Base-by-base conservation (phyloP, 1,140 invertebrate genomes). In the Orchesella cincta region DNA sequence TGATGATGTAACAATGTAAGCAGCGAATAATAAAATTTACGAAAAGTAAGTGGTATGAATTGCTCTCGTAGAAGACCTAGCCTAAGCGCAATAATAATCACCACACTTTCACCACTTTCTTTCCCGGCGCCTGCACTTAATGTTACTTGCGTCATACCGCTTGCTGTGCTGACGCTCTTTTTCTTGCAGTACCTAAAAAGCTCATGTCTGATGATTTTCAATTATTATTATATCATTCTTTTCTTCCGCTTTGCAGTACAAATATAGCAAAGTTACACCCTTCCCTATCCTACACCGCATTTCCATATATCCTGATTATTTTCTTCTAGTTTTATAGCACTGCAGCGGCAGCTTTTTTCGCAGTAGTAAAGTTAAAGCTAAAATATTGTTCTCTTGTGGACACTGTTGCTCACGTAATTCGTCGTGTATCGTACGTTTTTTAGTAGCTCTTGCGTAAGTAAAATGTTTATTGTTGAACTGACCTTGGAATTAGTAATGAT, bases 401-500 rank as follows among this genome's bases (percentile, higher is more conserved):
- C 62, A 67, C 62, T 67, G 62, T 67, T 67, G 62, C 62, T 67
- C 62, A 31, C 23, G 54, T n/a, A 31, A 67, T 18, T 46, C 39
- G 5, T 18, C 39, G 39, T 46, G 5, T 46, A 8, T 46, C 18
- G 26, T 18, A 26, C 23, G 54, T 62, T 14, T n/a, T 5, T 26
- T 26, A 57, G 3, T 57, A 57, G 12, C 5, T 57, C 52, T 18
- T 23, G 14, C 23, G 62, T 67, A 8, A 33, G 62, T n/a, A 57
- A 57, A 57, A 57, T n/a, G 23, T 18, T 18, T 57, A 57, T 23
- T 12, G 12, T 57, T 23, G 23, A 67, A 84, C 87, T 88, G 89
- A 98, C 96, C 94, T 99, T 96, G 84, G 95, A 95, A 90, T 98
- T 97, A 78, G 97, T 99, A 86, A 99, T 94, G 85, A 95, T 91